Evolutionary conservation across 2,888 invertebrate genomes (phyloP).

Genomic region (Ennomos erosarius): DNA sequence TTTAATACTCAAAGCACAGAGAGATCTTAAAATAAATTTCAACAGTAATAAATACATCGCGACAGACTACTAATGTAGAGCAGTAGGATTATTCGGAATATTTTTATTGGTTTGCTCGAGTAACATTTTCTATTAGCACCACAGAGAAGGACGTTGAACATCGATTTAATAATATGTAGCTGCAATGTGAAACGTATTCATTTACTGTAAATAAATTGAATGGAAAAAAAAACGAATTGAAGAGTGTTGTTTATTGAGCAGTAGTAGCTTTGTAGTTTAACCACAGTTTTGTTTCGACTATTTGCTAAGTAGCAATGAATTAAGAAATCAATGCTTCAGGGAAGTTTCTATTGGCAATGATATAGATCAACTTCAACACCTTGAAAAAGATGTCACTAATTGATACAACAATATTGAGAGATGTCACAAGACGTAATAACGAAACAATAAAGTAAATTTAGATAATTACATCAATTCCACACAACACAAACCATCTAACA

Average conservation of each 20-base stretch:
- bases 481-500: constrained; percentile 26
- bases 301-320: no score
- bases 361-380: background rate
- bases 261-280: no score
- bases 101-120: constrained; percentile 43
- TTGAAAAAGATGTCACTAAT: constrained; percentile 24
- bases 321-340: no score
- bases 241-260: no score
- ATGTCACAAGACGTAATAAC: constrained; percentile 26
- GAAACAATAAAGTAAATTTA: constrained; percentile 34
- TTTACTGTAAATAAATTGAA: no score
- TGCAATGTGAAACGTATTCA: background rate
- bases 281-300: no score
- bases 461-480: constrained; percentile 30
- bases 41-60: constrained; percentile 52
- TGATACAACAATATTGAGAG: constrained; percentile 26
- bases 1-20: constrained; percentile 46
- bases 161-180: constrained; percentile 1
- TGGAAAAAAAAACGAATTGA: no score
- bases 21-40: constrained; percentile 53
- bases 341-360: background rate
- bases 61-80: constrained; percentile 48
- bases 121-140: constrained; percentile 21
- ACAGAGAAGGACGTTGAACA: constrained; percentile 1
- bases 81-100: constrained; percentile 43